These are phyloP conservation scores for Drosophila repletoides DNA, from an alignment of 1,140 invertebrate genomes.

Conservation along the genomic window DNA sequence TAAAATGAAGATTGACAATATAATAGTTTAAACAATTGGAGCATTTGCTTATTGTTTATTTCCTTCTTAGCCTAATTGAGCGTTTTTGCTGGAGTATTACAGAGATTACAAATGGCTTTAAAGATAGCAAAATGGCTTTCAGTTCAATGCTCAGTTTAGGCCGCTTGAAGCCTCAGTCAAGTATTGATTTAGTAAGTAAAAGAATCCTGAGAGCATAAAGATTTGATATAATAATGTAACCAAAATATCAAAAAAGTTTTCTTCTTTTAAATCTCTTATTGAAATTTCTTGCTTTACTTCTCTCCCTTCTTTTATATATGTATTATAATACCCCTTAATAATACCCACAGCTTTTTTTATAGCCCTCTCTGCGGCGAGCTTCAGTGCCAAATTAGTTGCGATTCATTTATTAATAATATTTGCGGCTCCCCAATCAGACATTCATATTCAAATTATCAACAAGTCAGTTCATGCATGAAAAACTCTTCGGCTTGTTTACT, in stretches of 20 bases:
- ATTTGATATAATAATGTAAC: too few relatives aligned
- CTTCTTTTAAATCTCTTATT: not conserved
- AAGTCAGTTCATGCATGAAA: constrained; percentile 43
- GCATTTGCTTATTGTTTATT: constrained; percentile 5
- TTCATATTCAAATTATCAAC: constrained; percentile 31
- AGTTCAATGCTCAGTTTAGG: too few relatives aligned
- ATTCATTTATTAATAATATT: constrained; percentile 46
- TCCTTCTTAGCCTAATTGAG: not conserved
- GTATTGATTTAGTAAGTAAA: too few relatives aligned
- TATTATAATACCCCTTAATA: too few relatives aligned
- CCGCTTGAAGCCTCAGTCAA: too few relatives aligned
- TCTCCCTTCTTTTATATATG: too few relatives aligned
- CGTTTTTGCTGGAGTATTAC: not conserved
- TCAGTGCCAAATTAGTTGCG: not conserved
- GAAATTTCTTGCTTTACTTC: not conserved
- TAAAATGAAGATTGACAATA: not conserved
- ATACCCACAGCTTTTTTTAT: not conserved
- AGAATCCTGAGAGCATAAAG: too few relatives aligned
- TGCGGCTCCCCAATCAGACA: constrained; percentile 1
- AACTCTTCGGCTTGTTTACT: constrained; percentile 57
- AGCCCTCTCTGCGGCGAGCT: too few relatives aligned
- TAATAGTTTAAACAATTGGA: not conserved
- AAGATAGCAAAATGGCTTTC: too few relatives aligned
- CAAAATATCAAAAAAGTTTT: too few relatives aligned
- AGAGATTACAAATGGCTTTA: too few relatives aligned